These are phyloP conservation scores for Hypolimnas misippus DNA, from an alignment of 2,888 invertebrate genomes.

Conservation along the genomic window DNA sequence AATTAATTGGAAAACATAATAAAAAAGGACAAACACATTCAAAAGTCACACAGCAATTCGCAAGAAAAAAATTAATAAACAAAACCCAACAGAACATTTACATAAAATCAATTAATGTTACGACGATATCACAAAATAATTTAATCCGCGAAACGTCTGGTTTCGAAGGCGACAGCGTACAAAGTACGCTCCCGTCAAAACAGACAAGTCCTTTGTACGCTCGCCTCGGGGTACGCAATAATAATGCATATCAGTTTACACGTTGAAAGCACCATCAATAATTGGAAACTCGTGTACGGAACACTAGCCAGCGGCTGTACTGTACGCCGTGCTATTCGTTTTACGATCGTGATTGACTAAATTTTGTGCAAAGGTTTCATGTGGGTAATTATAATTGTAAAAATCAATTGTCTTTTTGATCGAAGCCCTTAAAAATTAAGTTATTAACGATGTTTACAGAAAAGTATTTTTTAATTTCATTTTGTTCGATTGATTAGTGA, in stretches of 20 bases:
- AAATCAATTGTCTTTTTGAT: not conserved
- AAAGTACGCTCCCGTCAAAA: slow-evolving; percentile 36
- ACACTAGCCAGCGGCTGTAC: slow-evolving; percentile 20
- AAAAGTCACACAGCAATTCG: not conserved
- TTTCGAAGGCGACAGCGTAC: slow-evolving; percentile 36
- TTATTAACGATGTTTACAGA: too few species aligned
- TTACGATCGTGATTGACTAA: slow-evolving; percentile 13
- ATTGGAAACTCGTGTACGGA: slow-evolving; percentile 64
- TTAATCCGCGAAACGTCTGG: slow-evolving; percentile 40
- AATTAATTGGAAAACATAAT: not conserved
- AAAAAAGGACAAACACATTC: not conserved
- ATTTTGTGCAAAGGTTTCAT: slow-evolving; percentile 1
- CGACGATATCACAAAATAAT: slow-evolving; percentile 36
- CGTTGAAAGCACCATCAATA: slow-evolving; percentile 54
- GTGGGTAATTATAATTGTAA: not conserved
- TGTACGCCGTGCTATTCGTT: slow-evolving; percentile 3
- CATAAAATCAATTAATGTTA: slow-evolving; percentile 28
- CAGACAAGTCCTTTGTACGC: slow-evolving; percentile 38
- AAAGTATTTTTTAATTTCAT: too few species aligned
- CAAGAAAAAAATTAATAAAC: slow-evolving; percentile 6
- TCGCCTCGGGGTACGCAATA: slow-evolving; percentile 41
- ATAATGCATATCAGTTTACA: slow-evolving; percentile 57
- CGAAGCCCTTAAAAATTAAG: too few species aligned
- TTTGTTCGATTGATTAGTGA: too few species aligned
- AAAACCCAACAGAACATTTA: slow-evolving; percentile 1